phyloP scores from a whole-genome alignment of 1,140 invertebrate species.

The Pseudomyrmex gracilis region DNA sequence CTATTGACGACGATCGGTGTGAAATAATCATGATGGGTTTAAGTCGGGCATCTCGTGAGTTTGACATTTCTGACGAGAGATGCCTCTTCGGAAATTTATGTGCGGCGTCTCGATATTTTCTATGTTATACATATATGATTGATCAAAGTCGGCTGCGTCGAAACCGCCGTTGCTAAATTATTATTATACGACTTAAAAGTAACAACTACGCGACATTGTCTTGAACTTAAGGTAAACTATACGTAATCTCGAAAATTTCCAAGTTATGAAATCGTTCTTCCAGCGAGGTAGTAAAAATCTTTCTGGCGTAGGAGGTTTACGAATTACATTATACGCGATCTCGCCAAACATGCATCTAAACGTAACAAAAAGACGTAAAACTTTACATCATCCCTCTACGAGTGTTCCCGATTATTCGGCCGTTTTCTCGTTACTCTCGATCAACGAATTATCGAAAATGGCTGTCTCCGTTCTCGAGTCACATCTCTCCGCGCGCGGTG shows the following conservation, averaged over 20 bases:
- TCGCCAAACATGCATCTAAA: not conserved
- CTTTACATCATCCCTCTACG: not conserved
- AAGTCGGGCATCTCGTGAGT: conserved; percentile 26
- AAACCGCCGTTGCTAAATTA: too few relatives aligned
- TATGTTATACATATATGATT: too few relatives aligned
- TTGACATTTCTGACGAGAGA: not conserved
- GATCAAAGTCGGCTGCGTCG: too few relatives aligned
- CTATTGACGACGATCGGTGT: conserved; percentile 64
- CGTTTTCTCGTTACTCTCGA: conserved; percentile 28
- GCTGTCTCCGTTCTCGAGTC: conserved; percentile 39
- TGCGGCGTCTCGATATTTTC: too few relatives aligned
- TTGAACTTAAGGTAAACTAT: not conserved
- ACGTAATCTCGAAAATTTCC: not conserved
- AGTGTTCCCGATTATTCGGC: not conserved
- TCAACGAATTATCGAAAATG: conserved; percentile 57
- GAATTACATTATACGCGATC: not conserved
- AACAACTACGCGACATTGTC: not conserved
- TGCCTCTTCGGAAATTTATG: too few relatives aligned
- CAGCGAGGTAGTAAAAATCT: not conserved
- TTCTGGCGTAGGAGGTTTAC: not conserved
- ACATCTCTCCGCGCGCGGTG: conserved; percentile 32
- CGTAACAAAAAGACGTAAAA: conserved; percentile 34
- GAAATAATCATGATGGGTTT: conserved; percentile 67
- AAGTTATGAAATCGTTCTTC: conserved; percentile 8
- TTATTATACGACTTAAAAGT: not conserved